These are phyloP conservation scores for Lymantria monacha DNA, from an alignment of 2,888 invertebrate genomes.

Conservation along the genomic window DNA sequence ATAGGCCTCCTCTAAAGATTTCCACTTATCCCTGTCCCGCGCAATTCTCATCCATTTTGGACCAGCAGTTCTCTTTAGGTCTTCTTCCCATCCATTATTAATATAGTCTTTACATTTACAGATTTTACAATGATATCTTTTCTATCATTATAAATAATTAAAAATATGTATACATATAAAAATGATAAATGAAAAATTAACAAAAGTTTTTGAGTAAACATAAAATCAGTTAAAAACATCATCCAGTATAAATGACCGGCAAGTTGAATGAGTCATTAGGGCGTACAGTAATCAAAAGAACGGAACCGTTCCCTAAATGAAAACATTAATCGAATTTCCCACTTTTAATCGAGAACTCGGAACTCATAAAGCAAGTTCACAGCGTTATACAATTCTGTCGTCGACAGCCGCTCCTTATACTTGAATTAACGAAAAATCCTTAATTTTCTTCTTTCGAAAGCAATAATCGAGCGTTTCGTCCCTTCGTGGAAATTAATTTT, in stretches of 20 bases:
- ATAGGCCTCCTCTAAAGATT: no score
- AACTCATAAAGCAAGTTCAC: constrained; percentile 57
- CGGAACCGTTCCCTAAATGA: constrained; percentile 38
- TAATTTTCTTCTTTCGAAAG: constrained; percentile 54
- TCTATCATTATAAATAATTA: no score
- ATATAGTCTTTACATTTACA: no score
- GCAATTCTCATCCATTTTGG: no score
- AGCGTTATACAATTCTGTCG: constrained; percentile 44
- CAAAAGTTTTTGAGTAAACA: constrained; percentile 2
- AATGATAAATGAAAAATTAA: no score
- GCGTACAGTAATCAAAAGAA: constrained; percentile 34
- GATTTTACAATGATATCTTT: no score
- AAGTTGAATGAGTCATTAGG: constrained; percentile 42
- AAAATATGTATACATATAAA: no score
- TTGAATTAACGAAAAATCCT: constrained; percentile 49
- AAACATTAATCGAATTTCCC: constrained; percentile 62
- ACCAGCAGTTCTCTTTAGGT: no score
- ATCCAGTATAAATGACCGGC: constrained; percentile 21
- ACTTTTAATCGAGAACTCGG: constrained; percentile 57
- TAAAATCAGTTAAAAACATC: constrained; percentile 23
- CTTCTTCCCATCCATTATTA: no score
- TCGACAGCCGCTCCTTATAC: constrained; percentile 50
- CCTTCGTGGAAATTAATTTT: constrained; percentile 51
- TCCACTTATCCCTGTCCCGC: no score
- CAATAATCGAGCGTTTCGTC: constrained; percentile 50